phyloP scores from a whole-genome alignment of 1,140 invertebrate species.

The Sycophila sp. region DNA sequence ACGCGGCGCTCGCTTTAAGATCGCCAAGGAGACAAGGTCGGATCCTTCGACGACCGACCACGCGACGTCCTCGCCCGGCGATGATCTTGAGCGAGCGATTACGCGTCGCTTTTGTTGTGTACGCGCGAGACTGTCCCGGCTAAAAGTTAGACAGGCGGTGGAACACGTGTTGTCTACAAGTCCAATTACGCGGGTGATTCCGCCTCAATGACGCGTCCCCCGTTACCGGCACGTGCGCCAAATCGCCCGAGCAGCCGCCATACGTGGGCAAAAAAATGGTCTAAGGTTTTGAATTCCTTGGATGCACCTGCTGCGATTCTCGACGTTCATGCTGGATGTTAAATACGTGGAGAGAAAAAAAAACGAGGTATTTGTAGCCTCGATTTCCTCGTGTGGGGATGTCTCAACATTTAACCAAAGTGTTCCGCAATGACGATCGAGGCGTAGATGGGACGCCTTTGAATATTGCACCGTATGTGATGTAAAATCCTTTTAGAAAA shows the following conservation, averaged over 20 bases:
- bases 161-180: conserved; percentile 44
- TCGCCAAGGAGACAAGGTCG: conserved; percentile 2
- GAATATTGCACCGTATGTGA: too few relatives aligned
- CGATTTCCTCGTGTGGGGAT: too few relatives aligned
- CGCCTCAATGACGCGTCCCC: conserved; percentile 49
- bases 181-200: conserved; percentile 50
- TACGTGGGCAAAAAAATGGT: too few relatives aligned
- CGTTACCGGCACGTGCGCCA: conserved; percentile 35
- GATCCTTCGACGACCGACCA: conserved; percentile 11
- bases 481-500: too few relatives aligned
- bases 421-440: too few relatives aligned
- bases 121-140: not conserved
- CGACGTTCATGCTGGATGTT: too few relatives aligned
- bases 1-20: not conserved
- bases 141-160: not conserved
- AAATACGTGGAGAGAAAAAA: too few relatives aligned
- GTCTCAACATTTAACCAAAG: too few relatives aligned
- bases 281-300: not conserved
- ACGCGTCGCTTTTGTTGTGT: conserved; percentile 10
- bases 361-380: too few relatives aligned
- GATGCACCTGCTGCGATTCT: too few relatives aligned
- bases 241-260: not conserved
- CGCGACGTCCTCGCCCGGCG: conserved; percentile 31
- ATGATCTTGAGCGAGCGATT: conserved; percentile 50
- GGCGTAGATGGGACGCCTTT: too few relatives aligned